Evolutionary conservation across 23 tunicate species (phyloP).

Genomic region (Styela plicata): DNA sequence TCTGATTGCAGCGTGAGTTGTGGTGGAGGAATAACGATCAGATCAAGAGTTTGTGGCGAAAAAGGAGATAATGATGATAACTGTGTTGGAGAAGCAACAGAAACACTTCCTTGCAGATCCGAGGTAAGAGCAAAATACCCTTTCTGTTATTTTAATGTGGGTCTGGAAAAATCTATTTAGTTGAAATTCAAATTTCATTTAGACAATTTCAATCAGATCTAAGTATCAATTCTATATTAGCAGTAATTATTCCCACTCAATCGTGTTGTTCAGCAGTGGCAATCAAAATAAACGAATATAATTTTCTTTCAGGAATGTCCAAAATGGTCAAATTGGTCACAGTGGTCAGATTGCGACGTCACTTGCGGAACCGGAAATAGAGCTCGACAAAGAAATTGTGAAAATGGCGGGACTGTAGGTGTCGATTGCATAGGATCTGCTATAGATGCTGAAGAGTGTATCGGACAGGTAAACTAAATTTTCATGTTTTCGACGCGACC

Average conservation of each 20-base stretch:
- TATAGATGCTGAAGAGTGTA: constrained; percentile 20
- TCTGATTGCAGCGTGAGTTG: constrained; percentile 33
- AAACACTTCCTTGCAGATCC: constrained; percentile 29
- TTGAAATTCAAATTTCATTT: too few relatives aligned
- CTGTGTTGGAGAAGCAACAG: not conserved
- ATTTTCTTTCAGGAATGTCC: not conserved
- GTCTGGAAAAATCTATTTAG: too few relatives aligned
- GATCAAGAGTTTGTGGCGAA: not conserved
- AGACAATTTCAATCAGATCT: too few relatives aligned
- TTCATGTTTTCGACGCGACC: too few relatives aligned
- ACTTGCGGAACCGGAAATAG: constrained; percentile 47
- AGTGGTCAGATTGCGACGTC: constrained; percentile 36
- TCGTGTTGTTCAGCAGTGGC: too few relatives aligned
- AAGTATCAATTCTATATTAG: too few relatives aligned
- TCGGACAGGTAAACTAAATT: constrained; percentile 10
- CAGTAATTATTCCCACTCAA: too few relatives aligned
- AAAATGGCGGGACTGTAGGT: constrained; percentile 5
- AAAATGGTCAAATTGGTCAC: constrained; percentile 32
- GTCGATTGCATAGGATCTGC: constrained; percentile 37
- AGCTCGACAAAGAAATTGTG: constrained; percentile 31
- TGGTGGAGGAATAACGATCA: constrained; percentile 33
- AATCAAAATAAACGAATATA: too few relatives aligned
- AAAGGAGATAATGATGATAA: not conserved
- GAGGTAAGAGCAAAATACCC: too few relatives aligned
- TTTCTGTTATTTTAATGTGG: too few relatives aligned